phyloP scores from a whole-genome alignment of 2,888 invertebrate species.

The Tachina lurida region DNA sequence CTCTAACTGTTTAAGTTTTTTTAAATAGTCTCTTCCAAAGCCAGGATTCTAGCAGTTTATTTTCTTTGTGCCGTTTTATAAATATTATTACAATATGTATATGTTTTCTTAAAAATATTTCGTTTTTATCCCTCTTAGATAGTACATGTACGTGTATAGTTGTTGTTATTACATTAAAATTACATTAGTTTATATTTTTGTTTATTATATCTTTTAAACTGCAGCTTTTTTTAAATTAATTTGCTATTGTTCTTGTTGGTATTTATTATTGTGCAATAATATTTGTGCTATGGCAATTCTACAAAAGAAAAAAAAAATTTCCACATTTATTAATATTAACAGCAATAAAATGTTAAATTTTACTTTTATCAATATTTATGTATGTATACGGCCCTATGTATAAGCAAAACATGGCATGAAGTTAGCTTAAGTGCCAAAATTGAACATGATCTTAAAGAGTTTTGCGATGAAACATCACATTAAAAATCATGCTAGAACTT shows the following conservation, averaged over 20 bases:
- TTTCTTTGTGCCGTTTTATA: constrained; percentile 38
- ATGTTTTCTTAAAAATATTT: constrained; percentile 17
- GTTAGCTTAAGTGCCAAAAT: no score
- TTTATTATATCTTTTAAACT: constrained; percentile 26
- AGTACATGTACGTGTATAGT: constrained; percentile 15
- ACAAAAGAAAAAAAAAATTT: constrained; percentile 29
- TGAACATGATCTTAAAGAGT: no score
- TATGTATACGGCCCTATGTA: no score
- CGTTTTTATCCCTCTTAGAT: constrained; percentile 32
- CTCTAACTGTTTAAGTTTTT: constrained; percentile 51
- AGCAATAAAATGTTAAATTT: not conserved
- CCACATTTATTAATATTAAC: not conserved
- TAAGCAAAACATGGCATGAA: no score
- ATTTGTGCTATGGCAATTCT: constrained; percentile 71
- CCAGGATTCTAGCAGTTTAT: constrained; percentile 30
- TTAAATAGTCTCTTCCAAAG: constrained; percentile 53
- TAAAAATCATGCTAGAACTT: no score
- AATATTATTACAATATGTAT: constrained; percentile 14
- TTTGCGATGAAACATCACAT: no score
- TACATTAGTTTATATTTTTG: constrained; percentile 39
- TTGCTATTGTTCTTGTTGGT: constrained; percentile 45
- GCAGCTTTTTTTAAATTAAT: constrained; percentile 18
- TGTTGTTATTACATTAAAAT: constrained; percentile 41
- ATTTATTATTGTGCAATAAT: constrained; percentile 64
- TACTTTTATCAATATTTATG: not conserved